These are phyloP conservation scores for Austrolebias charrua DNA, from an alignment of 2,797 vertebrate species.

Conservation along the genomic window DNA sequence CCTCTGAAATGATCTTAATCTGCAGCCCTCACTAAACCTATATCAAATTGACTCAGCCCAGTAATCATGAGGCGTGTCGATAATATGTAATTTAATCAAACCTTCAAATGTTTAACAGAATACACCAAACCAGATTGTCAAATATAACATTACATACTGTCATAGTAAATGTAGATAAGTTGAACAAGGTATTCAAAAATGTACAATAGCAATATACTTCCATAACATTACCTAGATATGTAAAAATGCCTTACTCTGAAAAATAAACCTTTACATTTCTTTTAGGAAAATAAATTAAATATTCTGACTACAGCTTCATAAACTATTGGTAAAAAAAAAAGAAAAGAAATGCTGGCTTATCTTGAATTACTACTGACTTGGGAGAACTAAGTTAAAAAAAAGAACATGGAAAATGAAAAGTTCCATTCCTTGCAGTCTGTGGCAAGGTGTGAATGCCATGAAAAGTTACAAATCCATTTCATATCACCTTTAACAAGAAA, in stretches of 20 bases:
- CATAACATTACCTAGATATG: conserved; percentile 71
- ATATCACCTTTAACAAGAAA: conserved; percentile 37
- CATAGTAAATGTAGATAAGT: conserved; percentile 67
- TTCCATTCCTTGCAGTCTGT: conserved; percentile 60
- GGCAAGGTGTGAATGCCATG: conserved; percentile 45
- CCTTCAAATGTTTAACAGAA: conserved; percentile 57
- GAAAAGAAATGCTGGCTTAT: conserved; percentile 46
- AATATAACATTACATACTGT: conserved; percentile 66
- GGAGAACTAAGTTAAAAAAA: conserved; percentile 28
- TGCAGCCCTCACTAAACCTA: not conserved
- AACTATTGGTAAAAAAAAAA: conserved; percentile 58
- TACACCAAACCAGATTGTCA: conserved; percentile 66
- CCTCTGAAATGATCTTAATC: conserved; percentile 10
- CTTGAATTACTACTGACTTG: conserved; percentile 40
- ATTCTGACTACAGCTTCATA: conserved; percentile 70
- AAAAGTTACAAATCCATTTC: conserved; percentile 21
- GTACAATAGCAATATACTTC: conserved; percentile 67
- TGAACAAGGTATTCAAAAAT: conserved; percentile 57
- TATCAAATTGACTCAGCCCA: too few species aligned
- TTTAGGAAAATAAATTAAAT: conserved; percentile 80
- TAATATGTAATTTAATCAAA: conserved; percentile 71
- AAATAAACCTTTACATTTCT: conserved; percentile 76
- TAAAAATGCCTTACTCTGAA: conserved; percentile 73
- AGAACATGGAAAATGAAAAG: conserved; percentile 37
- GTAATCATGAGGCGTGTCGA: not conserved